phyloP scores from a whole-genome alignment of 2,797 vertebrate genomes.

The Sebastes elongatus region DNA sequence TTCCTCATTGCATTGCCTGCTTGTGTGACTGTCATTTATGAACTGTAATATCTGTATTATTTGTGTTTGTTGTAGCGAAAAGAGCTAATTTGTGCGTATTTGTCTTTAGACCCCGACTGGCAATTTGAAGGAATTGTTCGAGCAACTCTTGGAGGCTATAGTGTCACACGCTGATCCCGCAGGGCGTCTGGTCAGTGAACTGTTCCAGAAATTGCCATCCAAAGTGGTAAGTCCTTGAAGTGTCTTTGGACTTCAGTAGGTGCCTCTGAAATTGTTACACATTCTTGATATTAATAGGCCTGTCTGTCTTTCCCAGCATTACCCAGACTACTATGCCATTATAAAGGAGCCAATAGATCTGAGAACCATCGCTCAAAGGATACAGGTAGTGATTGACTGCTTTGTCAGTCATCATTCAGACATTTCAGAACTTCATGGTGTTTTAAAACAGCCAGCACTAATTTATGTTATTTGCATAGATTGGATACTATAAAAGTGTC shows the following conservation, averaged over 20 bases:
- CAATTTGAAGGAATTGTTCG: constrained; percentile 93
- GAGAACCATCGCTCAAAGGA: constrained; percentile 94
- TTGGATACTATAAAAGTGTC: constrained; percentile 93
- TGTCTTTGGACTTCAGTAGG: not conserved
- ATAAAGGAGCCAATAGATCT: constrained; percentile 99
- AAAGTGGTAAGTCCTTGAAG: constrained; percentile 89
- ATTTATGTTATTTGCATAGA: constrained; percentile 74
- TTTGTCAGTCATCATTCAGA: not conserved
- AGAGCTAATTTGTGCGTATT: not conserved
- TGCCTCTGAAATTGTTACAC: not conserved
- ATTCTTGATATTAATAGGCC: not conserved
- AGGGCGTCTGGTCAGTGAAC: constrained; percentile 92
- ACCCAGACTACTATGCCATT: constrained; percentile 99
- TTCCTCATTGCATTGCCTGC: not conserved
- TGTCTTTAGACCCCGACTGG: constrained; percentile 84
- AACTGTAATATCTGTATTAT: too few species aligned
- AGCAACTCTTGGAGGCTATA: constrained; percentile 94
- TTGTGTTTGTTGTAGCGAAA: not conserved
- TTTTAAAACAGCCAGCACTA: not conserved
- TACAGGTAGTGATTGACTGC: constrained; percentile 86
- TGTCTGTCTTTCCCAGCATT: constrained; percentile 87
- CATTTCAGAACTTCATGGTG: not conserved
- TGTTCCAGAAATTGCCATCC: constrained; percentile 98
- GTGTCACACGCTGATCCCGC: constrained; percentile 91
- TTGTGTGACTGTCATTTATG: not conserved